phyloP scores from a whole-genome alignment of 92 coral and sea anemone species.

The Phenganax subtilis region DNA sequence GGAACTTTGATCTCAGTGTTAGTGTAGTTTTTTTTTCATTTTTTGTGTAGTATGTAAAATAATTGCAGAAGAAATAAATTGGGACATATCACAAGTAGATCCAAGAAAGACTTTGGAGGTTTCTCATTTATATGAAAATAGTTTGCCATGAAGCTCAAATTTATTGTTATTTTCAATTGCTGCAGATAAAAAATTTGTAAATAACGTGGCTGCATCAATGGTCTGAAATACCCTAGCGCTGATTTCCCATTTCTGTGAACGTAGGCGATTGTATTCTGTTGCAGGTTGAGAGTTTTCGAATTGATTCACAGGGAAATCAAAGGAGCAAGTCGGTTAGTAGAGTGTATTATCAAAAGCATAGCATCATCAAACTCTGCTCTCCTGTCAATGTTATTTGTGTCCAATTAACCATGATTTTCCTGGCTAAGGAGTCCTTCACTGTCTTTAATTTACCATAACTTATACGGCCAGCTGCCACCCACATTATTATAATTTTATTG shows the following conservation, averaged over 20 bases:
- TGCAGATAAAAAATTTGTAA: too few species aligned
- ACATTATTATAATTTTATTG: not conserved
- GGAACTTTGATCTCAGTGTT: too few species aligned
- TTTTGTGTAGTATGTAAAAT: constrained; percentile 62
- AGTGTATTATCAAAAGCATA: not conserved
- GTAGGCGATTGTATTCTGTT: not conserved
- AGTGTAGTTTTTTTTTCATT: not conserved
- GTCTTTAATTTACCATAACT: not conserved
- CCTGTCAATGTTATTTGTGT: too few species aligned
- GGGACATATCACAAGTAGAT: constrained; percentile 88
- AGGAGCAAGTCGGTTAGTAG: constrained; percentile 66
- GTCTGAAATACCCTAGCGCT: not conserved
- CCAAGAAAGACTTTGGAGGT: constrained; percentile 90
- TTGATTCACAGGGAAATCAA: constrained; percentile 90
- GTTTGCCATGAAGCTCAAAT: too few species aligned
- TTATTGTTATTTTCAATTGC: too few species aligned
- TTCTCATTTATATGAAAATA: not conserved
- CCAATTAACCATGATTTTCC: too few species aligned
- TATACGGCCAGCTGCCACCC: not conserved
- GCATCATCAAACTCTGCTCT: too few species aligned
- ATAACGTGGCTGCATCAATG: too few species aligned
- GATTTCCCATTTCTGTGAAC: too few species aligned
- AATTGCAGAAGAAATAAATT: constrained; percentile 86
- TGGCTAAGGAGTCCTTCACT: too few species aligned
- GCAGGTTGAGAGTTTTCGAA: constrained; percentile 91